These are phyloP conservation scores for Lepidochitona cinerea DNA, from an alignment of 2,888 invertebrate genomes.

Conservation along the genomic window DNA sequence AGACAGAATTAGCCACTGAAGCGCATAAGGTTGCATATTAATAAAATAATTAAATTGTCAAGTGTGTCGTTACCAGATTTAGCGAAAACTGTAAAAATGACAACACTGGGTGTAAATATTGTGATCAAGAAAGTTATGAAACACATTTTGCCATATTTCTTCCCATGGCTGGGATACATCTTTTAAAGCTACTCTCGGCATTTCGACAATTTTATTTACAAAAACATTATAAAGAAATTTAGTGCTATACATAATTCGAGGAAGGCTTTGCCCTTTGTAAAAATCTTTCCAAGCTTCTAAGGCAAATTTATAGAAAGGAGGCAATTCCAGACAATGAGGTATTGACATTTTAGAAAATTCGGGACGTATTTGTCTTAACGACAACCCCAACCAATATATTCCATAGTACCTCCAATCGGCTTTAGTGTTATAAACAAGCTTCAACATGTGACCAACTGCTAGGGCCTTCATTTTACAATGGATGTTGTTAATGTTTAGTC, in stretches of 20 bases:
- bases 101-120: too few species aligned
- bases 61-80: too few species aligned
- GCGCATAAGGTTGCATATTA: too few species aligned
- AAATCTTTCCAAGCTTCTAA: background rate
- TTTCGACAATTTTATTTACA: background rate
- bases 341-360: background rate
- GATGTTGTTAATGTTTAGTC: background rate
- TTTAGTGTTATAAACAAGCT: background rate
- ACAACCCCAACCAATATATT: background rate
- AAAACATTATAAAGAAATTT: background rate
- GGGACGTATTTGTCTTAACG: background rate
- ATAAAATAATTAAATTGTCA: too few species aligned
- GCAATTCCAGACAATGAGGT: background rate
- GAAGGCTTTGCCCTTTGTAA: background rate
- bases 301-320: background rate
- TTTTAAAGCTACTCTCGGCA: background rate
- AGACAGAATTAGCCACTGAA: too few species aligned
- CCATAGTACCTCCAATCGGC: slow-evolving; percentile 5
- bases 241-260: background rate
- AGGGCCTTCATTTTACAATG: background rate
- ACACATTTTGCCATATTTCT: background rate
- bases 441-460: background rate
- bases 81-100: too few species aligned
- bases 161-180: background rate
- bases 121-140: background rate